Evolutionary conservation across 2,113 vertebrate genomes (phyloP), one percentile per base, ranked within the genome.

Genomic region (Pyrgilauda ruficollis): DNA sequence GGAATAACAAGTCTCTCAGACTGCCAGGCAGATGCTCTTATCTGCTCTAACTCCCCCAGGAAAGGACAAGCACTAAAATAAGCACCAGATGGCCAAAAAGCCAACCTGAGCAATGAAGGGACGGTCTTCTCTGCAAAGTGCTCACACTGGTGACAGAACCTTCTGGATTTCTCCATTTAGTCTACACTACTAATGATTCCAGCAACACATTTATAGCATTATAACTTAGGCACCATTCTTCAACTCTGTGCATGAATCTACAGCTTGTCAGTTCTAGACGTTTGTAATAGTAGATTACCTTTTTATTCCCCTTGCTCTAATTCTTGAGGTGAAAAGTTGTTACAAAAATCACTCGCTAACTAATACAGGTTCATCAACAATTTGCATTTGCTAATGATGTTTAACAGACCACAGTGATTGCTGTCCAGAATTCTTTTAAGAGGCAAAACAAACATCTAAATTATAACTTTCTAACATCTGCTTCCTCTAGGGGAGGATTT

Each of bases 391-490:
- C 93, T 97, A 97, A 97, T 93, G 79, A 66, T 93, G 67, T 86
- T 96, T 97, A 97, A 86, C 88, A 96, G 84, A 94, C 76, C 84
- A 96, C 77, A 44, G 78, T 76, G 59, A 96, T 82, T 95, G 93
- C 76, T 96, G 97, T 96, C 97, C 97, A 97, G 93, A 95, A 96
- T 94, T 92, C 91, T 94, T 97, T 81, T 88, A 96, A 92, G 85
- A 97, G 81, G 94, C 86, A 97, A 97, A 97, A 91, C 91, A 97
- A 97, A 98, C 93, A 97, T 96, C 94, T 97, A 97, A 97, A 97
- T 98, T 96, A 96, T 93, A 96, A 97, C 89, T 97, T 97, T 95
- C 89, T 88, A 98, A 97, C 97, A 98, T 98, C 97, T 98, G 97
- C 95, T 98, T 97, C 86, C 97, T 97, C 97, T 43, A 92, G 94